These are phyloP conservation scores for Apamea crenata DNA, from an alignment of 2,888 invertebrate genomes.

Conservation along the genomic window DNA sequence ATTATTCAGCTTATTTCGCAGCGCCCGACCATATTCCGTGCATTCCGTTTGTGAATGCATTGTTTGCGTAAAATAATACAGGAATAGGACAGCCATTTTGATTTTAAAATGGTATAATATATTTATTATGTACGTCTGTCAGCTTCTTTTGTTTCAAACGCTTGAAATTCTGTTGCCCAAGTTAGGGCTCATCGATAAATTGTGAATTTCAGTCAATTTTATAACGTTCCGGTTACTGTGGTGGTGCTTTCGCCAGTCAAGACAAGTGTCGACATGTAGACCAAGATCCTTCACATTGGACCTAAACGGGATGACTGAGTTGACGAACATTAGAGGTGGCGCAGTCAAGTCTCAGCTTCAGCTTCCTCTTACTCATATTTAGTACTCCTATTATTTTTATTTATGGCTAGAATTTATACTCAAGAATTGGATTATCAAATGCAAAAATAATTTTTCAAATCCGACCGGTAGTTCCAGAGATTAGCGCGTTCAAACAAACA, in stretches of 20 bases:
- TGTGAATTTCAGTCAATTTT: background rate
- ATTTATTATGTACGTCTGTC: conserved; percentile 13
- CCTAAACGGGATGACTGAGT: background rate
- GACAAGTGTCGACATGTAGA: background rate
- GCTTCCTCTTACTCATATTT: background rate
- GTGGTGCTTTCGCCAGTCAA: background rate
- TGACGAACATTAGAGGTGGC: background rate
- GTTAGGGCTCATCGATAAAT: background rate
- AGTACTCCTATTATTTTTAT: background rate
- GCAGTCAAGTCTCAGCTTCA: background rate
- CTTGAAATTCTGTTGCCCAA: background rate
- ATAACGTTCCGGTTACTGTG: background rate
- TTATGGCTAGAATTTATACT: background rate
- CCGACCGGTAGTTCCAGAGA: too few relatives aligned
- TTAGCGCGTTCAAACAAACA: background rate
- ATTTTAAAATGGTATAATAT: conserved; percentile 29
- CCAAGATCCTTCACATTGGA: background rate
- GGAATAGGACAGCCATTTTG: conserved; percentile 29
- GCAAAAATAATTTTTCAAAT: too few relatives aligned
- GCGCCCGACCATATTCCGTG: conserved; percentile 73
- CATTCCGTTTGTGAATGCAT: conserved; percentile 72
- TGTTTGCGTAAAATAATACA: conserved; percentile 70
- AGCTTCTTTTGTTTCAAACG: conserved; percentile 1
- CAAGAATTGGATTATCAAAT: too few relatives aligned
- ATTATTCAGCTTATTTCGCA: conserved; percentile 81